A percentile compares a stretch with the other conserved stretches of the same genome.
phyloP scores from a whole-genome alignment of 2,888 invertebrate species.

The Alloscopus bannaensis region DNA sequence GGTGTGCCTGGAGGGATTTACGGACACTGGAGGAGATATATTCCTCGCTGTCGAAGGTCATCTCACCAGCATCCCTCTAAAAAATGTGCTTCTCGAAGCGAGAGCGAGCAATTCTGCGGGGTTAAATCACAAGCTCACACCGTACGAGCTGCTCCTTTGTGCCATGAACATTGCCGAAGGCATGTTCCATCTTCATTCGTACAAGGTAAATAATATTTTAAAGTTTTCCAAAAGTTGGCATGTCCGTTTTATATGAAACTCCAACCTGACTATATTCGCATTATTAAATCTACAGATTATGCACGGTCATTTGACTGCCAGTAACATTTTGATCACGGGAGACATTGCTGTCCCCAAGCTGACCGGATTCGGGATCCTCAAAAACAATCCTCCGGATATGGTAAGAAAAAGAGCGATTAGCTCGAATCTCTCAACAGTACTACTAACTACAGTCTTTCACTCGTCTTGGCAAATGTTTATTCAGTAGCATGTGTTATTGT shows the following conservation, averaged over 20 bases:
- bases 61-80: conserved; percentile 79
- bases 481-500: conserved; percentile 3
- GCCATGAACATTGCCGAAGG: conserved; percentile 83
- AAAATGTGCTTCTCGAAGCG: conserved; percentile 82
- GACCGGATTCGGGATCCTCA: conserved; percentile 85
- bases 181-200: conserved; percentile 83
- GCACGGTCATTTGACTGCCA: conserved; percentile 85
- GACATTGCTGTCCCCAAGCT: conserved; percentile 82
- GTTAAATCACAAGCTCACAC: conserved; percentile 41
- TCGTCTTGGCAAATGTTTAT: too few species aligned
- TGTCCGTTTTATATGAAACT: background rate
- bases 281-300: conserved; percentile 74
- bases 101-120: conserved; percentile 75
- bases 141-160: conserved; percentile 71
- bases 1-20: conserved; percentile 85
- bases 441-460: background rate
- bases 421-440: background rate
- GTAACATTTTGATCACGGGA: conserved; percentile 83
- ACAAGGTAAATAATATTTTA: conserved; percentile 78
- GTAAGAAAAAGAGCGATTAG: conserved; percentile 77
- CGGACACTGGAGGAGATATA: conserved; percentile 82
- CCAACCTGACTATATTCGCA: too few species aligned
- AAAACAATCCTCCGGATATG: conserved; percentile 81
- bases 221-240: background rate
- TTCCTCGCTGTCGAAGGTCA: conserved; percentile 85